Evolutionary conservation across 2,888 invertebrate species (phyloP), one percentile per base, ranked within the genome.

Genomic region (Eumacrocentrus americanus): DNA sequence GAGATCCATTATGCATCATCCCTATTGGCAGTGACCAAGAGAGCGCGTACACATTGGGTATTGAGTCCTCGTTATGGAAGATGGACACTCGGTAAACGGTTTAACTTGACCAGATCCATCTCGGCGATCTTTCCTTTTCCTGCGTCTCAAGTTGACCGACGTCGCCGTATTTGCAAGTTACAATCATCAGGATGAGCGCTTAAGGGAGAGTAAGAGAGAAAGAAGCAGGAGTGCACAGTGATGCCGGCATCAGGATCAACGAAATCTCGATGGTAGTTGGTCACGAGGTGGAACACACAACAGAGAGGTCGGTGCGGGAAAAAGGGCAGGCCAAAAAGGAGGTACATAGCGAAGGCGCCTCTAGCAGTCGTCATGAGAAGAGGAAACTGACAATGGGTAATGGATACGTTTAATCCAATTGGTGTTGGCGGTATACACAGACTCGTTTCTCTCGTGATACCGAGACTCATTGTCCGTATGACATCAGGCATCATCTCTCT

Each of bases 361-460:
- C 18, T 29, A 38, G 40, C 54, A 60, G 34, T 55, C 42, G 60
- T 54, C 55, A 50, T 55, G 42, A 48, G 38, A 59, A 38, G 47
- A 16, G 42, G 20, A 20, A 42, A 55, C 57, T 56, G 63, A 76
- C 77, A 75, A 78, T 75, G 66, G 62, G 79, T 80, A 80, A 80
- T 79, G 70, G 78, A 80, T 80, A 79, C 72, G 66, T 79, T 77
- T 80, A 80, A 80, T 80, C 78, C 79, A 80, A 80, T 80, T 80
- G 77, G 70, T 70, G 60, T 62, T 61, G 57, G 50, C 47, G 51
- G 59, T 20, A 23, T 20, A 50, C 44, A 38, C 51, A 47, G 56
- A 38, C 34, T 46, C 54, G 37, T 60, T 61, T 61, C 62, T 25
- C 56, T 25, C 42, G 42, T 38, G 54, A 51, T 58, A 52, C 29